phyloP scores from a whole-genome alignment of 2,113 vertebrate genomes.

The Balaenoptera acutorostrata region DNA sequence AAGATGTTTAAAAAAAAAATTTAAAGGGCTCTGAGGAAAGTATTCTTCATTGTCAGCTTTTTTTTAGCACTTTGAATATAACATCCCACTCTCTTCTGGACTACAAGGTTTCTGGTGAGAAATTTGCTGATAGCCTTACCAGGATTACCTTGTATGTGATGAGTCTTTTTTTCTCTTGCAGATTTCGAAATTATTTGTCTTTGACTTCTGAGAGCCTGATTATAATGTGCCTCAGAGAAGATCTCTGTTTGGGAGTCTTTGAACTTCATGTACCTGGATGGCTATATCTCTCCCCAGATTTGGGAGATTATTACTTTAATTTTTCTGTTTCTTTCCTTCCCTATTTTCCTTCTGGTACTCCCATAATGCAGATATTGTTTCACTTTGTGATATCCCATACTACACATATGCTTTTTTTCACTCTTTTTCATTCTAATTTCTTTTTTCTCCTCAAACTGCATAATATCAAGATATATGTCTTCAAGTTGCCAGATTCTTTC shows the following conservation, averaged over 20 bases:
- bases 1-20: background rate
- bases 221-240: background rate
- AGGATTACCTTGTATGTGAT: background rate
- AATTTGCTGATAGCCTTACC: background rate
- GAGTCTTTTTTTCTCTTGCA: background rate
- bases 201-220: background rate
- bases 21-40: background rate
- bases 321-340: background rate
- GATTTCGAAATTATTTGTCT: background rate
- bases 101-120: background rate
- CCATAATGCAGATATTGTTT: background rate
- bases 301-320: background rate
- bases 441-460: background rate
- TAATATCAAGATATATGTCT: background rate
- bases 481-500: background rate
- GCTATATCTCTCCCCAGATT: background rate
- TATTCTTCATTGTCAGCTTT: background rate
- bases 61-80: background rate
- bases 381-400: too few species aligned
- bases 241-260: background rate
- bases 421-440: background rate
- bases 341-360: background rate
- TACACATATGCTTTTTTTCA: background rate
- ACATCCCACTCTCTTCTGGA: background rate
- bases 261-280: background rate